A percentile compares a stretch with the other conserved stretches of the same genome.
Evolutionary conservation across 2,888 invertebrate genomes (phyloP).

Genomic region (Pandemis heparana): DNA sequence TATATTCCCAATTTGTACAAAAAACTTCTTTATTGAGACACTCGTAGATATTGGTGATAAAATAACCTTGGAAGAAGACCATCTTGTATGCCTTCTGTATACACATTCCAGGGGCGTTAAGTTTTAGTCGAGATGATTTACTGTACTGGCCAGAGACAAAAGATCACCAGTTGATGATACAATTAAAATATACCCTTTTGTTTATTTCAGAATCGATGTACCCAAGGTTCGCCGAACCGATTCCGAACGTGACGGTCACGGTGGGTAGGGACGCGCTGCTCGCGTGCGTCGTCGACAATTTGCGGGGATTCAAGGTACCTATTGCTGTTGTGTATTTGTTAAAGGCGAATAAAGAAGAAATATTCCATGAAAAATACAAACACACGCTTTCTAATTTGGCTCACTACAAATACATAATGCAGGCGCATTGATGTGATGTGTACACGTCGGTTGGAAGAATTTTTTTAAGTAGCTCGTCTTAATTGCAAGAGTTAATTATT

Average conservation of each 20-base stretch:
- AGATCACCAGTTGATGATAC: not conserved
- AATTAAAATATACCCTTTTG: constrained; percentile 9
- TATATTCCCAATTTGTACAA: too few relatives aligned
- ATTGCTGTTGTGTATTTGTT: constrained; percentile 46
- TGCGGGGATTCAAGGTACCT: constrained; percentile 95
- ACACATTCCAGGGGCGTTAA: too few relatives aligned
- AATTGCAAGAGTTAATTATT: too few relatives aligned
- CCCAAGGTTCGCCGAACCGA: constrained; percentile 95
- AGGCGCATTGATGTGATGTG: not conserved
- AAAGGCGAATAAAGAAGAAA: not conserved
- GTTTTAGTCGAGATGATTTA: too few relatives aligned
- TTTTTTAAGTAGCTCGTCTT: too few relatives aligned
- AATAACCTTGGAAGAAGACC: too few relatives aligned
- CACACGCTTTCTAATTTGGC: not conserved
- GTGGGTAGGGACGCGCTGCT: constrained; percentile 94
- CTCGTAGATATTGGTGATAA: too few relatives aligned
- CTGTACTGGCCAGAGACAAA: not conserved
- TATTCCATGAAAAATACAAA: not conserved
- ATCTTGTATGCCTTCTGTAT: too few relatives aligned
- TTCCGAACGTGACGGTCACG: constrained; percentile 96
- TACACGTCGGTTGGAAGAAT: too few relatives aligned
- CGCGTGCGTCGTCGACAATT: constrained; percentile 95
- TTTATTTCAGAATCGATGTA: constrained; percentile 87
- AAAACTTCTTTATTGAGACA: too few relatives aligned
- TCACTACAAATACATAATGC: not conserved